Conservation (phyloP, 2,888 invertebrate genomes). For the Macrophya annulata region DNA sequence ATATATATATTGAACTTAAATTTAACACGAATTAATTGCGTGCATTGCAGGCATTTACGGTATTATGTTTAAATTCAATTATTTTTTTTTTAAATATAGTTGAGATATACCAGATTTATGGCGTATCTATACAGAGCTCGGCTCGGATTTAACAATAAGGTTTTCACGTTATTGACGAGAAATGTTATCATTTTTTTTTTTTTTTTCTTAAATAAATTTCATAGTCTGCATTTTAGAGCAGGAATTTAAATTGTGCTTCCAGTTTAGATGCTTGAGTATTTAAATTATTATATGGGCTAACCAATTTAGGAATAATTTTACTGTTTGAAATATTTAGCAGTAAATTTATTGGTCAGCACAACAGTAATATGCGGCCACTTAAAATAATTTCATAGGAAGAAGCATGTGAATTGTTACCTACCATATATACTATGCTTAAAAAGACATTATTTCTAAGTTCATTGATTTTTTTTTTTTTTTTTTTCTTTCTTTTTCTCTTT, state of each 20-base stretch:
- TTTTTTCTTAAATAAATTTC: background rate
- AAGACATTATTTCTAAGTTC: constrained; percentile 39
- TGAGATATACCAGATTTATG: background rate
- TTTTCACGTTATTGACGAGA: background rate
- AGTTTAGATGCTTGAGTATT: constrained; percentile 19
- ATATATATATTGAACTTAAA: constrained; percentile 26
- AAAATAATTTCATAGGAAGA: constrained; percentile 42
- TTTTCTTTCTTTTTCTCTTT: background rate
- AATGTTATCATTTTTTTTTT: constrained; percentile 14
- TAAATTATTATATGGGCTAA: constrained; percentile 17
- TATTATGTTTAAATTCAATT: constrained; percentile 30
- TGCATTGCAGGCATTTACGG: constrained; percentile 48
- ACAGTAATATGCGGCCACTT: constrained; percentile 13
- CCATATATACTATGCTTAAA: constrained; percentile 14
- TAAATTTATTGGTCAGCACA: constrained; percentile 34
- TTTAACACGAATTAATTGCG: constrained; percentile 49
- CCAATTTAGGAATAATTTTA: background rate
- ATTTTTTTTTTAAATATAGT: constrained; percentile 21
- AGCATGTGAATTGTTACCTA: constrained; percentile 32
- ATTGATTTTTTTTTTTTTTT: background rate
- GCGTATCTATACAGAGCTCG: background rate
- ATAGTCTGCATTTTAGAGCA: background rate
- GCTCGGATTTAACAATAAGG: constrained; percentile 12
- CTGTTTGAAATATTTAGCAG: background rate
- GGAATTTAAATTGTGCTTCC: constrained; percentile 35